Conservation (phyloP, 2,113 vertebrate species). For the Dermatemys mawii region DNA sequence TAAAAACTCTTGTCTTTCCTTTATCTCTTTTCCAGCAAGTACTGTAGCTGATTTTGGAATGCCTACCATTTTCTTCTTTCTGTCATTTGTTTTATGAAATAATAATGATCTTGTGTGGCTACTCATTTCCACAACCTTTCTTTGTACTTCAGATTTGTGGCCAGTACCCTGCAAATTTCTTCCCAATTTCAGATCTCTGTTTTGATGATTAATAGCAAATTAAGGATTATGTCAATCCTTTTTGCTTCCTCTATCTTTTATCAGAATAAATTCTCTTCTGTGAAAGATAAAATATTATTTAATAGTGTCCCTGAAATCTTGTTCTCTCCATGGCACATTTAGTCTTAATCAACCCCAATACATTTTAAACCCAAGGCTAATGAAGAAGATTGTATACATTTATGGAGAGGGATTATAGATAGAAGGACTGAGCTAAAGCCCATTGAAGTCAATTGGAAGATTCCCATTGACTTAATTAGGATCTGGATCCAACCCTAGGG, state of each 20-base stretch:
- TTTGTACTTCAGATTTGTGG: neutral
- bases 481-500: neutral
- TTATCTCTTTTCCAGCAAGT: neutral
- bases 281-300: neutral
- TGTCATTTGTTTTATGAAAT: neutral
- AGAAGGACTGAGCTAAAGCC: neutral
- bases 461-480: neutral
- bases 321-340: neutral
- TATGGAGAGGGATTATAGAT: neutral
- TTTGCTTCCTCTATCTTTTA: neutral
- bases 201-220: neutral
- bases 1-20: neutral
- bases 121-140: neutral
- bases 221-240: neutral
- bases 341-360: neutral
- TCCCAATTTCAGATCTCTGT: neutral
- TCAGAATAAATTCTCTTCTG: neutral
- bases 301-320: neutral
- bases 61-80: neutral
- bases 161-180: neutral
- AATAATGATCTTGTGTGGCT: neutral
- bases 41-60: neutral
- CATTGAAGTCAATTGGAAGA: neutral
- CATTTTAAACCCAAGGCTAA: accelerated
- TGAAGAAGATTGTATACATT: neutral